Percentiles rank a stretch among this genome's conserved stretches.
These are phyloP conservation scores for Trachurus trachurus DNA, from an alignment of 2,797 vertebrate species.

Conservation along the genomic window DNA sequence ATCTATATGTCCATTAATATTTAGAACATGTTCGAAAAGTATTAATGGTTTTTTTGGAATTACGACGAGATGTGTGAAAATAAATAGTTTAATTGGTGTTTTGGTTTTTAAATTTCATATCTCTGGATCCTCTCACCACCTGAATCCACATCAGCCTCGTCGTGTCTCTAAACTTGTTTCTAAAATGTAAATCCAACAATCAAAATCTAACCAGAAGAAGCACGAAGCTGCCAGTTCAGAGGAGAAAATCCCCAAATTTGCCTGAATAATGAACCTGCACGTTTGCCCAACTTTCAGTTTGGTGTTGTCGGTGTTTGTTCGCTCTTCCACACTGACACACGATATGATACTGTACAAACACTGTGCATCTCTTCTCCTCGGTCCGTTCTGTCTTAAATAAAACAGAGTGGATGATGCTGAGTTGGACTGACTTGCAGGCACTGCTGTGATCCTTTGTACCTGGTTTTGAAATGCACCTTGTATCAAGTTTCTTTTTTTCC, in stretches of 20 bases:
- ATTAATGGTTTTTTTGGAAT: not conserved
- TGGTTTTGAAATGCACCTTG: slow-evolving; percentile 53
- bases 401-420: slow-evolving; percentile 32
- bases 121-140: not conserved
- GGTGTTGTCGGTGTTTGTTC: not conserved
- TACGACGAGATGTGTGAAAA: not conserved
- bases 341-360: no score
- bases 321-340: not conserved
- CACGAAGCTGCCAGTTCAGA: not conserved
- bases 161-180: not conserved
- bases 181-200: not conserved
- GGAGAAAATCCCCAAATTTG: not conserved
- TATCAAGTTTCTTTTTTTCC: slow-evolving; percentile 18
- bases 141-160: not conserved
- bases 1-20: not conserved
- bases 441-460: slow-evolving; percentile 55
- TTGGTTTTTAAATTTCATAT: not conserved
- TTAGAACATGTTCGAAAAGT: not conserved
- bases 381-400: slow-evolving; percentile 39
- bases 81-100: not conserved
- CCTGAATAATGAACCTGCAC: not conserved
- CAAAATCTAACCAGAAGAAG: not conserved
- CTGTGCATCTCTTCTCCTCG: not conserved
- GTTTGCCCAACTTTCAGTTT: not conserved
- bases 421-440: slow-evolving; percentile 29